phyloP scores from a whole-genome alignment of 2,113 vertebrate genomes.

The Eubucco bourcierii region DNA sequence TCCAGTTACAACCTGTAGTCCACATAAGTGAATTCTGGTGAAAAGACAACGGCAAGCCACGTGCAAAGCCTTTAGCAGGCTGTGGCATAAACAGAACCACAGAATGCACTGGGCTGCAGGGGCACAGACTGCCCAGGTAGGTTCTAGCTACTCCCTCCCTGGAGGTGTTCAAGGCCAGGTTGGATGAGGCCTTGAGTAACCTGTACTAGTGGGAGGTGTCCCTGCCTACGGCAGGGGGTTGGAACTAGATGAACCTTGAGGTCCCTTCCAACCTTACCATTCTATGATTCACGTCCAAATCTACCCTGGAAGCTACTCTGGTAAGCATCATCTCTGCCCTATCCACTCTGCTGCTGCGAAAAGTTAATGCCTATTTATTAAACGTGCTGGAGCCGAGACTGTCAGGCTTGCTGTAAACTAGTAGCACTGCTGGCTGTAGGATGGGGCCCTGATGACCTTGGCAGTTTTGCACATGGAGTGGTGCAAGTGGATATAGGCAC shows the following conservation, averaged over 20 bases:
- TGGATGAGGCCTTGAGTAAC: too few relatives aligned
- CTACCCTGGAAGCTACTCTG: not conserved
- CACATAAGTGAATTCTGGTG: not conserved
- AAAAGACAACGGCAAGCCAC: not conserved
- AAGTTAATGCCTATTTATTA: not conserved
- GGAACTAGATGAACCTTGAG: too few relatives aligned
- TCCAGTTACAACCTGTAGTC: not conserved
- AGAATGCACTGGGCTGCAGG: too few relatives aligned
- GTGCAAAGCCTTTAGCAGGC: not conserved
- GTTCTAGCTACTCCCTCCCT: too few relatives aligned
- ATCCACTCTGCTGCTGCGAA: not conserved
- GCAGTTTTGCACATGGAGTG: rapidly evolving
- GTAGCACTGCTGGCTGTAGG: not conserved
- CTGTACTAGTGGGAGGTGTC: too few relatives aligned
- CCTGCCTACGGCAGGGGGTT: too few relatives aligned
- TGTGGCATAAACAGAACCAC: not conserved
- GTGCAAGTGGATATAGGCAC: not conserved
- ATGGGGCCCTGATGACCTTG: not conserved
- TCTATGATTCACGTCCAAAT: not conserved
- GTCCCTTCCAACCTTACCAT: too few relatives aligned
- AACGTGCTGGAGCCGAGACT: not conserved
- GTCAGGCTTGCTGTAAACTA: not conserved
- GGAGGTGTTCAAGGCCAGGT: too few relatives aligned
- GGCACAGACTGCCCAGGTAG: too few relatives aligned
- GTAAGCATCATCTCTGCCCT: not conserved